Conservation (phyloP, 2,113 vertebrate genomes). For the Callipepla californica region DNA sequence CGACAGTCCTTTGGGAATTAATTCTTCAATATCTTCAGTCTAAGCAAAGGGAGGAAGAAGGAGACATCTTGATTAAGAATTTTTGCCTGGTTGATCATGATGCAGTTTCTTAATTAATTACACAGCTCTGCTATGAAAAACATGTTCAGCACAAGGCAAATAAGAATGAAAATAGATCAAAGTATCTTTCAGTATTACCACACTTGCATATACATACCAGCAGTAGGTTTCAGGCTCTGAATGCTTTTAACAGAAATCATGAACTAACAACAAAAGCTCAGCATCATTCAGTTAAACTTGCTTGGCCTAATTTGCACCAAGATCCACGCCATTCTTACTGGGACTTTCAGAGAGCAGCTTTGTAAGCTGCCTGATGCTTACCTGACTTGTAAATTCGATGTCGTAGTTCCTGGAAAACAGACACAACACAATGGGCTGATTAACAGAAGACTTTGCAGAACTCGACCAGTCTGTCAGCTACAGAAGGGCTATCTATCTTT, state of each 20-base stretch:
- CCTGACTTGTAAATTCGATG: conserved; percentile 62
- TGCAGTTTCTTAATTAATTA: conserved; percentile 38
- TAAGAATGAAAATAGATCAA: conserved; percentile 50
- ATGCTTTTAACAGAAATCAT: not conserved
- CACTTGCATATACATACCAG: not conserved
- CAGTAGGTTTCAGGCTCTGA: not conserved
- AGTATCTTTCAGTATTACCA: not conserved
- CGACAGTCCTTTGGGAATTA: conserved; percentile 94
- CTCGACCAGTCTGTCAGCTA: not conserved
- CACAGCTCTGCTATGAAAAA: conserved; percentile 5
- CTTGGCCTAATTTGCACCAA: not conserved
- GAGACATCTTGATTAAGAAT: conserved; percentile 48
- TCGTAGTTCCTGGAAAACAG: conserved; percentile 73
- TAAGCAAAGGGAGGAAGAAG: conserved; percentile 56
- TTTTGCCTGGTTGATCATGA: conserved; percentile 5
- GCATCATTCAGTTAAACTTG: not conserved
- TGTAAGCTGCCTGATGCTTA: conserved; percentile 31
- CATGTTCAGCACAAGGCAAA: not conserved
- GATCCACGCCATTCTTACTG: rapidly evolving
- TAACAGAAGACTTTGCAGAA: not conserved
- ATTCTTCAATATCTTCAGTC: conserved; percentile 88
- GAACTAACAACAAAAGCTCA: not conserved
- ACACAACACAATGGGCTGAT: not conserved
- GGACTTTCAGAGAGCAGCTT: not conserved
- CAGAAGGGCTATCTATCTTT: not conserved